phyloP scores from a whole-genome alignment of 2,888 invertebrate species.

The Dryococelus australis region DNA sequence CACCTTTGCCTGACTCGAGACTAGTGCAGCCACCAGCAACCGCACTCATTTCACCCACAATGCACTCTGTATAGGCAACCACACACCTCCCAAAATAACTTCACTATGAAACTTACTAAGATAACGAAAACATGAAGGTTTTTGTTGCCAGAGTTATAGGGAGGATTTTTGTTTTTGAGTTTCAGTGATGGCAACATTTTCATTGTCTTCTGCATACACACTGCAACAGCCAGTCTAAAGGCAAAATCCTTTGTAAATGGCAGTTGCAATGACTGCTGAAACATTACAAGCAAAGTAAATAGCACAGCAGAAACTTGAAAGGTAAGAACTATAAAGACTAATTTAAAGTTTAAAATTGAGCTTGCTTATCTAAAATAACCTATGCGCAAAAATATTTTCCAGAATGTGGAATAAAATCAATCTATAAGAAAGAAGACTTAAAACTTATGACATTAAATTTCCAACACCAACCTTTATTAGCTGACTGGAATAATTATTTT shows the following conservation, averaged over 20 bases:
- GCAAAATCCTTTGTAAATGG: not conserved
- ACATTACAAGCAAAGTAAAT: not conserved
- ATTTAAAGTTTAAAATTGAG: not conserved
- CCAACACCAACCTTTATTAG: not conserved
- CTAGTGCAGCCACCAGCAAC: not conserved
- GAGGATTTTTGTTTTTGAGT: too few relatives aligned
- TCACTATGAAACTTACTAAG: not conserved
- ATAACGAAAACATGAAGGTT: not conserved
- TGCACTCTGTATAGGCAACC: not conserved
- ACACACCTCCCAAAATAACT: not conserved
- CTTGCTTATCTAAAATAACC: not conserved
- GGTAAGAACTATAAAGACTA: not conserved
- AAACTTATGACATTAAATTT: not conserved
- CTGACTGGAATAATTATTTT: not conserved
- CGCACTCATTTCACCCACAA: slow-evolving; percentile 19
- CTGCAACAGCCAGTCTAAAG: not conserved
- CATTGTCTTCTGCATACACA: not conserved
- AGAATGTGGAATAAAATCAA: not conserved
- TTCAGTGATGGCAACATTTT: not conserved
- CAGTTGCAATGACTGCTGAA: not conserved
- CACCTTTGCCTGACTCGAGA: slow-evolving; percentile 31
- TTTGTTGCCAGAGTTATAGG: not conserved
- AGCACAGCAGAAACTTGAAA: not conserved
- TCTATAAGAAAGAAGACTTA: too few relatives aligned
- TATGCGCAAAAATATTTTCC: not conserved